Conservation (phyloP, 2,888 invertebrate genomes). For the Tetranychus piercei region DNA sequence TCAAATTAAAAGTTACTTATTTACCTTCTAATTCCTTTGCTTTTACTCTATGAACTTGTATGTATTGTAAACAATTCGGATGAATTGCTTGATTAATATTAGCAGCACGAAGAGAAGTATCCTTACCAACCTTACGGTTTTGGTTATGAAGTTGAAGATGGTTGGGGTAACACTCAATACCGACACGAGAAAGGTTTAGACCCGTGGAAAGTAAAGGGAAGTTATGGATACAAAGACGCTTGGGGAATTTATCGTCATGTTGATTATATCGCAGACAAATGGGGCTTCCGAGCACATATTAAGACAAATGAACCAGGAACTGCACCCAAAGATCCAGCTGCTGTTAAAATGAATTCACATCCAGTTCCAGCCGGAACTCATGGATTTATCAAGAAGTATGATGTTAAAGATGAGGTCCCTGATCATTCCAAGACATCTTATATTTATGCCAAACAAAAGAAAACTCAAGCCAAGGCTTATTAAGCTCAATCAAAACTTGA, state of each 20-base stretch:
- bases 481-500: not conserved
- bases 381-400: not conserved
- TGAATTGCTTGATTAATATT: no score
- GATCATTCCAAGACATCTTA: constrained; percentile 10
- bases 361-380: constrained; percentile 5
- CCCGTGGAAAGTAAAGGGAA: constrained; percentile 17
- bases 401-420: not conserved
- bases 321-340: constrained; percentile 21
- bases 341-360: constrained; percentile 17
- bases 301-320: constrained; percentile 24
- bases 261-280: constrained; percentile 21
- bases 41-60: no score
- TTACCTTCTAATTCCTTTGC: no score
- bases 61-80: no score
- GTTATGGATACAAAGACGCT: constrained; percentile 22
- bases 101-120: constrained; percentile 7
- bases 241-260: constrained; percentile 21
- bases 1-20: no score
- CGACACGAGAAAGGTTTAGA: constrained; percentile 19
- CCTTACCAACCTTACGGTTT: constrained; percentile 20
- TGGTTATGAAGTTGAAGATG: constrained; percentile 22
- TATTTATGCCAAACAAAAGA: constrained; percentile 6
- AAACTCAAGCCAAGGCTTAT: not conserved
- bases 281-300: constrained; percentile 21
- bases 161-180: constrained; percentile 21